Evolutionary conservation across 1,140 invertebrate genomes (phyloP).

Genomic region (Zaprionus ghesquierei): DNA sequence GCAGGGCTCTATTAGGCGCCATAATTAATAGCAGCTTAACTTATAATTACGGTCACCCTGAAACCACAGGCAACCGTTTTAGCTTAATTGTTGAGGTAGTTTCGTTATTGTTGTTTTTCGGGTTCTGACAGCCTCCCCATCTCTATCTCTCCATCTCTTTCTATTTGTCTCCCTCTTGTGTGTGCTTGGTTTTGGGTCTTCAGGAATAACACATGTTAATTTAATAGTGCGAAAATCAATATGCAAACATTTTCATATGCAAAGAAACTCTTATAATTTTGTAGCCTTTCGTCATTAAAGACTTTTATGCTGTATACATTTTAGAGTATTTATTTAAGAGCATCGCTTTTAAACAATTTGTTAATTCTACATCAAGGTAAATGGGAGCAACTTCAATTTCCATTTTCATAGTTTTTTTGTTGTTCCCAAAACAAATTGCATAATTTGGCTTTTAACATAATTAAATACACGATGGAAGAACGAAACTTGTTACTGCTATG

Average conservation of each 20-base stretch:
- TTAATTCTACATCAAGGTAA: conserved; percentile 9
- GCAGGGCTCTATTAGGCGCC: conserved; percentile 53
- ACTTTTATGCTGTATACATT: too few relatives aligned
- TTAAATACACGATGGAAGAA: conserved; percentile 25
- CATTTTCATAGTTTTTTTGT: neutral
- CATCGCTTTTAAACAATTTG: neutral
- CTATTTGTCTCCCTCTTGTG: neutral
- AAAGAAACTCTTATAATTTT: neutral
- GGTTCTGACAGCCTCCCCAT: neutral
- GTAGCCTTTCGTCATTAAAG: too few relatives aligned
- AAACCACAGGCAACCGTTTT: conserved; percentile 71
- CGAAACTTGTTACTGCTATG: too few relatives aligned
- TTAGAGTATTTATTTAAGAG: too few relatives aligned
- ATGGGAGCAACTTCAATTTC: neutral
- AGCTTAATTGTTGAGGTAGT: conserved; percentile 75
- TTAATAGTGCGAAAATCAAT: conserved; percentile 22
- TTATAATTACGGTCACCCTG: conserved; percentile 75
- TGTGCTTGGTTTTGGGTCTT: neutral
- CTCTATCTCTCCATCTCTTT: neutral
- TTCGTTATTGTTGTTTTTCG: conserved; percentile 28
- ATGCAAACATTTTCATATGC: neutral
- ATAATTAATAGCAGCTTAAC: conserved; percentile 80
- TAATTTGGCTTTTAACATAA: conserved; percentile 55
- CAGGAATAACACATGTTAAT: conserved; percentile 23
- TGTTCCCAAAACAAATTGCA: conserved; percentile 18